Base-by-base conservation (phyloP, 1,140 invertebrate genomes). In the Dendrolimus punctatus region DNA sequence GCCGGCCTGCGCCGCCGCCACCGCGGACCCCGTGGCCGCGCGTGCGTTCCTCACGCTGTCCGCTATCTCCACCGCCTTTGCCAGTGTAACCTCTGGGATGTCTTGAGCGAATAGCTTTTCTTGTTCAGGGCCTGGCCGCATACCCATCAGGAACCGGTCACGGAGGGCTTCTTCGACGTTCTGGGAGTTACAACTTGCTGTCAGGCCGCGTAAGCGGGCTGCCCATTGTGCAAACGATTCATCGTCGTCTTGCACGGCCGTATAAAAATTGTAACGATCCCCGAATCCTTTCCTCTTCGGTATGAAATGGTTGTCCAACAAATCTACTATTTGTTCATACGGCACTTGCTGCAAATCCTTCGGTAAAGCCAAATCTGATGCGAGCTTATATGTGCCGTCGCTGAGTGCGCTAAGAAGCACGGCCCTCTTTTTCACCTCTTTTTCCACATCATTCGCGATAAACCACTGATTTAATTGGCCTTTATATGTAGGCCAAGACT, bases 221-320 rank as follows among this genome's bases (percentile, higher is more conserved):
- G 62, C 68, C 64, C 71, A 69, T 37, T 70, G 60, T 4, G 61
- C 6, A 9, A 51, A 51, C 3, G 54, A 49, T 40, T 69, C 71
- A 3, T 38, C 49, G 5, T 40, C 4, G 23, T 59, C 50, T 43
- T 74, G 71, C 1, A 47, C 46, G 0, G 64, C 64, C 0, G 66
- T 40, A 44, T 68, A 70, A 45, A 75, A 75, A 23, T 58, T 56
- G 48, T 61, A 53, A 6, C 67, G 47, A n/a, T 71, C 66, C 0
- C 50, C 45, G 42, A 74, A 71, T 9, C 66, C 66, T 6, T 57
- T 44, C n/a, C 55, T 49, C 38, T 60, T 67, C 6, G 60, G 63
- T 0, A 51, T 65, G 42, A 65, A 71, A 47, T 73, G 66, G 5
- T 46, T 48, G 43, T 71, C 62, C 36, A 74, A 47, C 6, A 67